A percentile compares a stretch with the other conserved stretches of the same genome.
Conservation (phyloP, 2,797 vertebrate genomes). For the Gallinago stenura region DNA sequence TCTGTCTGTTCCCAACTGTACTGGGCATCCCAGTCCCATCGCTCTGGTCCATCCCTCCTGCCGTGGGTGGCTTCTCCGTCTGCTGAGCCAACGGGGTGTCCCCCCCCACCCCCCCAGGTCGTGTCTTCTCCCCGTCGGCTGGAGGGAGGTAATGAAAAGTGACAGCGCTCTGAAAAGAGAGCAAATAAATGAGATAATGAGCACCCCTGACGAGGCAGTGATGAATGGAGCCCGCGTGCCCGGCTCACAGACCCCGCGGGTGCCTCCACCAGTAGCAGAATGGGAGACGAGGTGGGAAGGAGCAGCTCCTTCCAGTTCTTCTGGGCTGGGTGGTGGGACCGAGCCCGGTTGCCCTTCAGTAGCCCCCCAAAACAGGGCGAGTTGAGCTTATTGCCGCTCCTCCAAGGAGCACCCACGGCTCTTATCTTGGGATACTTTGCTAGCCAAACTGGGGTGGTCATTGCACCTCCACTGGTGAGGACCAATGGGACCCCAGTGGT, state of each 20-base stretch:
- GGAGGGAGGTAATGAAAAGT: background rate
- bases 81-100: background rate
- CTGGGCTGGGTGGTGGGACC: background rate
- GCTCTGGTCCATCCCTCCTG: background rate
- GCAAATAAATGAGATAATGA: background rate
- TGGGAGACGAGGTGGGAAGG: background rate
- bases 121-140: background rate
- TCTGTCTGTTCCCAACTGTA: background rate
- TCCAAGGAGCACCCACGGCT: background rate
- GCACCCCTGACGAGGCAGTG: background rate
- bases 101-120: no score
- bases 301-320: background rate
- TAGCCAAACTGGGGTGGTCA: background rate
- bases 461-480: background rate
- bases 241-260: background rate
- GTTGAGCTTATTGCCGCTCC: background rate
- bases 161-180: background rate
- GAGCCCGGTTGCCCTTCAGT: fast-evolving
- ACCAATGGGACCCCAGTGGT: fast-evolving
- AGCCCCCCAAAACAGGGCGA: fast-evolving
- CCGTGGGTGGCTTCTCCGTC: background rate
- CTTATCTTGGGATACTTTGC: fast-evolving
- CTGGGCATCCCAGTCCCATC: background rate
- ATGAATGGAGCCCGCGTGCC: background rate
- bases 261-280: background rate